Evolutionary conservation across 2,797 vertebrate genomes (phyloP), one percentile per base, ranked within the genome.

Genomic region (Sorex maritimensis): DNA sequence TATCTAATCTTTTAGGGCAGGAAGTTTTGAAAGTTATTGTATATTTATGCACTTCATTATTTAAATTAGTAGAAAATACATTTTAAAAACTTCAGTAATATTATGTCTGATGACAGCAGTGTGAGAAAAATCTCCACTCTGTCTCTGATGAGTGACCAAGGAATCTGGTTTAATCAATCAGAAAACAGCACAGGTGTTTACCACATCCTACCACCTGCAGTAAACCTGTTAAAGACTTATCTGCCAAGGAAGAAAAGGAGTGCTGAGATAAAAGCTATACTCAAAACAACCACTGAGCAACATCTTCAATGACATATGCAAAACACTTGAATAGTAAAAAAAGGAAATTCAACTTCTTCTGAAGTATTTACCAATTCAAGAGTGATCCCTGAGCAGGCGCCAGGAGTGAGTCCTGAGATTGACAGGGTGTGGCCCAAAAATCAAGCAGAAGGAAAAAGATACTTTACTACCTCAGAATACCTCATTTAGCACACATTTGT

Each of bases 71-170:
- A 78, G 92, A 92, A 94, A 80, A 94, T 30, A 49, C 69, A 81
- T 85, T 96, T 95, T 67, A 26, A 83, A 96, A 93, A 88, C 65
- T 94, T 93, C 65, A 88, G 24, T 92, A 87, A 85, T 81, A 87
- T 81, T 81, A 87, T 81, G 7, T 84, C 89, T 95, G 93, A 87
- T 92, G 34, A 34, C 1, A 95, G 86, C 72, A 69, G 95, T 75
- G 28, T 79, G 61, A 88, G 46, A 69, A 88, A 94, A 96, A 94
- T 95, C 93, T 91, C 86, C 92, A 93, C 90, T 61, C 46, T 77
- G 93, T 90, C 0, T 0, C 88, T 83, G 79, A 83, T 72, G 26
- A 96, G n/a, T 74, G 88, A 44, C 34, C 68, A 83, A 93, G 89
- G 81, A 91, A 89, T 44, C 38, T 74, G 78, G 34, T 91, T 63